These are phyloP conservation scores for Trichogramma evanescens DNA, from an alignment of 2,888 invertebrate genomes.

Conservation along the genomic window DNA sequence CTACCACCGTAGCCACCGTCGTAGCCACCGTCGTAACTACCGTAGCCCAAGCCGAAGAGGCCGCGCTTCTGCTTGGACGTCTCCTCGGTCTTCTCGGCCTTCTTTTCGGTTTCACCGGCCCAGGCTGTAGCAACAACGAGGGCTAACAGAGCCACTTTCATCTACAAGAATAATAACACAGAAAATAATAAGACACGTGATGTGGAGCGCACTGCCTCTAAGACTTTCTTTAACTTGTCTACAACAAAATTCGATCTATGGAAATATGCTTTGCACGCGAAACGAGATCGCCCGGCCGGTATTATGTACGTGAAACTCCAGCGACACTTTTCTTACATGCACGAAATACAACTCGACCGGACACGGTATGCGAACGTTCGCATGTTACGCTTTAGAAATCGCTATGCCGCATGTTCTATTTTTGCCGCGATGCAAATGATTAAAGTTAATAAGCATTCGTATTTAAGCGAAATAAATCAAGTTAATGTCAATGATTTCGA, in stretches of 20 bases:
- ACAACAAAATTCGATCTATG: too few relatives aligned
- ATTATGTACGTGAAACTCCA: too few relatives aligned
- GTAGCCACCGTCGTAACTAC: slow-evolving; percentile 71
- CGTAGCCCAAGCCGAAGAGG: slow-evolving; percentile 70
- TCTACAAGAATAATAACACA: slow-evolving; percentile 49
- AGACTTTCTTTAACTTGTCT: background rate
- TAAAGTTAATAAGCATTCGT: too few relatives aligned
- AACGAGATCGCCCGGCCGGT: background rate
- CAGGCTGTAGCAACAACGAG: slow-evolving; percentile 61
- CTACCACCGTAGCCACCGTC: slow-evolving; percentile 53
- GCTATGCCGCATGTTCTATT: too few relatives aligned
- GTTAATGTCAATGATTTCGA: too few relatives aligned
- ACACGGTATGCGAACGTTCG: background rate
- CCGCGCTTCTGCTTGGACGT: slow-evolving; percentile 71
- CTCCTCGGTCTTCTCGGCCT: slow-evolving; percentile 37
- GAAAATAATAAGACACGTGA: slow-evolving; percentile 14
- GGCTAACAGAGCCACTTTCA: slow-evolving; percentile 61
- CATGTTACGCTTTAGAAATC: too few relatives aligned
- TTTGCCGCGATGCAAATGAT: too few relatives aligned
- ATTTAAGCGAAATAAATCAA: too few relatives aligned
- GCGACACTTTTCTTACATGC: too few relatives aligned
- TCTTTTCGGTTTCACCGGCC: slow-evolving; percentile 55
- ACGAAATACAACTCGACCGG: too few relatives aligned
- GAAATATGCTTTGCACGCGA: too few relatives aligned
- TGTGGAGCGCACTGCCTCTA: background rate